These are phyloP conservation scores for Crambe crambe DNA, from an alignment of 37 sponge, comb jelly and placozoan species.

Conservation along the genomic window DNA sequence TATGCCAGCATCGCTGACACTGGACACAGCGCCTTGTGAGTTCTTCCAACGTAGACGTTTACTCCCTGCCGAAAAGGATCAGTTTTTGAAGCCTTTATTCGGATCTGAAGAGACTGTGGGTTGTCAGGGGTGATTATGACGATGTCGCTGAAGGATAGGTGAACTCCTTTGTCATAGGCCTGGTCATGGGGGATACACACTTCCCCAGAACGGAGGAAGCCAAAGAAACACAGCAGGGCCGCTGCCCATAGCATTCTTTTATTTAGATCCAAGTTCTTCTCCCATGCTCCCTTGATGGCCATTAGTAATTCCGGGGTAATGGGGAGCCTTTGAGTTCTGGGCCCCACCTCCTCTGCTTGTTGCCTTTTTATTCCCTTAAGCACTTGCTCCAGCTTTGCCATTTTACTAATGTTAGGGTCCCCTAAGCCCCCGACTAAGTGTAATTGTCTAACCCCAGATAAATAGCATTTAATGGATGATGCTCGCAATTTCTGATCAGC, in stretches of 20 bases:
- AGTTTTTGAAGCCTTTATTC: background rate
- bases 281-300: too few relatives aligned
- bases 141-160: background rate
- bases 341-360: too few relatives aligned
- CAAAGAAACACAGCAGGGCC: slow-evolving; percentile 2
- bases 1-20: background rate
- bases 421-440: background rate
- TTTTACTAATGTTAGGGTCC: background rate
- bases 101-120: background rate
- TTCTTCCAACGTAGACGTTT: background rate
- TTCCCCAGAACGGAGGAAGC: slow-evolving; percentile 4
- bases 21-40: background rate
- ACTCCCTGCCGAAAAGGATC: background rate
- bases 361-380: too few relatives aligned
- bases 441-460: slow-evolving; percentile 20
- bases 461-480: slow-evolving; percentile 28
- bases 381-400: background rate
- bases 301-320: too few relatives aligned
- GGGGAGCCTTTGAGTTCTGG: too few relatives aligned
- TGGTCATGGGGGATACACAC: background rate
- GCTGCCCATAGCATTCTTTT: background rate
- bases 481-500: background rate
- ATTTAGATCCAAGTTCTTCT: too few relatives aligned
- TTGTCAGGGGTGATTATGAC: background rate
- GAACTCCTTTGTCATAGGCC: background rate